phyloP scores from a whole-genome alignment of 2,888 invertebrate genomes.

The Stenurella melanura region DNA sequence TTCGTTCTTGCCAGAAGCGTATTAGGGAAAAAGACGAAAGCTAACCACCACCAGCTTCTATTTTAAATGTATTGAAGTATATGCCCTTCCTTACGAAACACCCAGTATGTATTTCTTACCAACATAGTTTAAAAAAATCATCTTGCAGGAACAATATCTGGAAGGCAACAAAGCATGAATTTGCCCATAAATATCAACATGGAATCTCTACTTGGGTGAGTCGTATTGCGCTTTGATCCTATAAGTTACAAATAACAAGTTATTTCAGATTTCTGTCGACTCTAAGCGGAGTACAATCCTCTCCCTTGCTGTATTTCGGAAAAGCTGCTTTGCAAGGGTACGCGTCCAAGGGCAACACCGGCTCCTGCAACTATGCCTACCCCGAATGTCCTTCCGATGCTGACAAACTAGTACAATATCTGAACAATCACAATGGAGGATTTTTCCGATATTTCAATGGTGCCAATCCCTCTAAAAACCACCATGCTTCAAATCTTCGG shows the following conservation, averaged over 20 bases:
- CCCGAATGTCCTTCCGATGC: conserved; percentile 84
- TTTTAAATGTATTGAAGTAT: too few species aligned
- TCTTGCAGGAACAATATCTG: conserved; percentile 60
- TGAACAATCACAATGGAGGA: conserved; percentile 91
- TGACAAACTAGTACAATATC: conserved; percentile 83
- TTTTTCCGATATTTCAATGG: conserved; percentile 87
- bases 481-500: conserved; percentile 14
- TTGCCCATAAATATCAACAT: conserved; percentile 73
- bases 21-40: too few species aligned
- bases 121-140: too few species aligned
- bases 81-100: too few species aligned
- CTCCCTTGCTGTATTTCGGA: conserved; percentile 84
- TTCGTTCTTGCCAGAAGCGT: too few species aligned
- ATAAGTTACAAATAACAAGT: too few species aligned
- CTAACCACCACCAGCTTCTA: too few species aligned
- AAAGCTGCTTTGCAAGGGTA: conserved; percentile 85
- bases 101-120: too few species aligned
- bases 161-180: conserved; percentile 59
- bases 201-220: conserved; percentile 79
- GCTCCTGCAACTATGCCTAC: conserved; percentile 79
- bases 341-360: conserved; percentile 78
- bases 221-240: conserved; percentile 44
- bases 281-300: conserved; percentile 74
- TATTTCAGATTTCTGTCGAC: conserved; percentile 54
- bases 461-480: conserved; percentile 69